phyloP scores from a whole-genome alignment of 2,888 invertebrate genomes.

The Glyphotaelius pellucidus region DNA sequence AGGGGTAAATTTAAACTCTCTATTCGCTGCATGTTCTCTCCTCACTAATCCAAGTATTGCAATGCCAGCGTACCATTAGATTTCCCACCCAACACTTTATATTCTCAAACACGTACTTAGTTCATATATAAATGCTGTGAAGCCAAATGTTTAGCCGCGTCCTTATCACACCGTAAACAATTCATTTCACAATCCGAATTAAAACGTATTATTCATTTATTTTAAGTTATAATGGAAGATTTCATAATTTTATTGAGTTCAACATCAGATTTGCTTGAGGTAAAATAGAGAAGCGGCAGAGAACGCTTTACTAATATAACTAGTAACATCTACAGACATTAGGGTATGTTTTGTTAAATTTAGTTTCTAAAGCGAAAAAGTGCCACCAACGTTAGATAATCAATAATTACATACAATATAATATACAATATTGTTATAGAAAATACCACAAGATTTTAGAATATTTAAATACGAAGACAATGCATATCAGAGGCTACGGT shows the following conservation, averaged over 20 bases:
- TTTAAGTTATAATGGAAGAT: not conserved
- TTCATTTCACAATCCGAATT: not conserved
- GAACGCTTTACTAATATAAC: not conserved
- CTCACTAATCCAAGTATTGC: not conserved
- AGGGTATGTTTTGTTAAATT: not conserved
- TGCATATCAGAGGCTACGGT: conserved; percentile 15
- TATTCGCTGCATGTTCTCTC: not conserved
- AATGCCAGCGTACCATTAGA: not conserved
- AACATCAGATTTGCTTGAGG: not conserved
- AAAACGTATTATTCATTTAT: not conserved
- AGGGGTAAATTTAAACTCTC: not conserved
- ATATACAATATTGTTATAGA: not conserved
- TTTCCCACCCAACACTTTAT: not conserved
- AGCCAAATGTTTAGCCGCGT: not conserved
- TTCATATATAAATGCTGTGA: not conserved
- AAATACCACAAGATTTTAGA: conserved; percentile 34
- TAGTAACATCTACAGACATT: conserved; percentile 16
- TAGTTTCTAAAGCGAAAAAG: conserved; percentile 21
- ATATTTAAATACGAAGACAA: conserved; percentile 27
- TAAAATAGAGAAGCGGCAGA: not conserved
- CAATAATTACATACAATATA: conserved; percentile 5
- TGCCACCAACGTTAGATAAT: conserved; percentile 19
- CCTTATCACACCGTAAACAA: not conserved
- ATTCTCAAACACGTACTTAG: not conserved
- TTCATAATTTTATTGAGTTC: not conserved